These are phyloP conservation scores for Bolinopsis microptera DNA, from an alignment of 37 sponge, comb jelly and placozoan genomes.

Conservation along the genomic window DNA sequence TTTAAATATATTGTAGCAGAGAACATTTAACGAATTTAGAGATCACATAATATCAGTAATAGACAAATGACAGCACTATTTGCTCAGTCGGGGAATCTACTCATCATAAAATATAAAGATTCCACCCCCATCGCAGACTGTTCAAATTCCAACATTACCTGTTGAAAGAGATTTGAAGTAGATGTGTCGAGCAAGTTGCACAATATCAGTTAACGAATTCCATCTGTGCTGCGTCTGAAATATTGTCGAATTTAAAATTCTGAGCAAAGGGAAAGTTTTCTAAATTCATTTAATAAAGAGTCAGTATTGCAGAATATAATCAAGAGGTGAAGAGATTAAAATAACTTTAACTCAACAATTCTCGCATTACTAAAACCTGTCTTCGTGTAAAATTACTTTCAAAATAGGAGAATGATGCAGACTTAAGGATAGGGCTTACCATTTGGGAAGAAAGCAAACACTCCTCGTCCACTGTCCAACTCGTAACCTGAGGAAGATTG, in stretches of 20 bases:
- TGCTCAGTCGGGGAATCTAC: slow-evolving; percentile 32
- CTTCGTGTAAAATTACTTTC: background rate
- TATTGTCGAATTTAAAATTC: too few species aligned
- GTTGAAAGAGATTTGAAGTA: too few species aligned
- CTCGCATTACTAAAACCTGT: slow-evolving; percentile 39
- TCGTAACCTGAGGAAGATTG: too few species aligned
- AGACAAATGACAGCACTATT: background rate
- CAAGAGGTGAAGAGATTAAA: slow-evolving; percentile 6
- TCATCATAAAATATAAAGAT: background rate
- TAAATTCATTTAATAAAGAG: background rate
- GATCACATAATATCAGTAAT: background rate
- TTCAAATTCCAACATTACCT: background rate
- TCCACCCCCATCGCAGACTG: background rate
- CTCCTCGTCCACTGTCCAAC: too few species aligned
- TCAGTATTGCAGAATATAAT: slow-evolving; percentile 65
- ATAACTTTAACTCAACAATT: slow-evolving; percentile 4
- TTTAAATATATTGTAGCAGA: too few species aligned
- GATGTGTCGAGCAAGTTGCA: too few species aligned
- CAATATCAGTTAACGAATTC: too few species aligned
- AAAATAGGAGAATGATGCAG: background rate
- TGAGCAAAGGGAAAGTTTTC: background rate
- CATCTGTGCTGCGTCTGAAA: too few species aligned
- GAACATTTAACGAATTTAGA: background rate
- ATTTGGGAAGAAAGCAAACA: too few species aligned
- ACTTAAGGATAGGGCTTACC: too few species aligned